These are phyloP conservation scores for Nannoperca australis DNA, from an alignment of 2,797 vertebrate genomes.

Conservation along the genomic window DNA sequence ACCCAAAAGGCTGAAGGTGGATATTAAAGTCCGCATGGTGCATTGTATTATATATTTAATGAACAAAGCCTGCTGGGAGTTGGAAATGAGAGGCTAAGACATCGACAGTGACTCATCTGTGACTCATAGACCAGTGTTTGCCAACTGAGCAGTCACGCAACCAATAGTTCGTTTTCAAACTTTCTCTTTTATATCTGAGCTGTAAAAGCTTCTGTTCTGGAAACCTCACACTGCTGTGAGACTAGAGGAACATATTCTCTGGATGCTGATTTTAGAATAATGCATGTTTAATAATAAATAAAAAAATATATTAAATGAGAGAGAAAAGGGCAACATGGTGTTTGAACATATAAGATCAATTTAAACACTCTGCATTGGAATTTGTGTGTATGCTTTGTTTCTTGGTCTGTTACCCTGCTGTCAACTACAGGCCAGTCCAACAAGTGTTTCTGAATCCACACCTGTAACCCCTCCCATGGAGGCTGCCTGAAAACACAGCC, in stretches of 20 bases:
- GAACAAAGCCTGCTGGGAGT: constrained; percentile 28
- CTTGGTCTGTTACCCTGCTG: neutral
- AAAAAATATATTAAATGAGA: too few species aligned
- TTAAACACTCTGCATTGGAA: neutral
- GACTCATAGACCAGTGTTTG: constrained; percentile 29
- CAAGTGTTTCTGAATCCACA: neutral
- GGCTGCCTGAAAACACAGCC: neutral
- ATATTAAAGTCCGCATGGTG: constrained; percentile 24
- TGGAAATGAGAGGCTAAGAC: constrained; percentile 9
- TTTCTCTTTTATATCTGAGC: neutral
- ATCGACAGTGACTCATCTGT: constrained; percentile 40
- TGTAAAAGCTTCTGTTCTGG: neutral
- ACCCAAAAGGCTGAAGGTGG: constrained; percentile 3
- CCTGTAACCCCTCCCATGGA: neutral
- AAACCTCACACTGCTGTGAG: too few species aligned
- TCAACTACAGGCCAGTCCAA: neutral
- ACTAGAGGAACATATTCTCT: too few species aligned
- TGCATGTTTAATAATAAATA: too few species aligned
- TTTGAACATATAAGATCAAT: neutral
- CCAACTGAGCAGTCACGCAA: neutral
- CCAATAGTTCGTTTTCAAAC: neutral
- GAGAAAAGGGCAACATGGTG: too few species aligned
- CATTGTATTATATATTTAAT: constrained; percentile 28
- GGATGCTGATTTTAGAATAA: too few species aligned
- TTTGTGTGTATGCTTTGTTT: neutral